A percentile compares a stretch with the other conserved stretches of the same genome.
These are phyloP conservation scores for Xiphias gladius DNA, from an alignment of 2,113 vertebrate species.

Conservation along the genomic window DNA sequence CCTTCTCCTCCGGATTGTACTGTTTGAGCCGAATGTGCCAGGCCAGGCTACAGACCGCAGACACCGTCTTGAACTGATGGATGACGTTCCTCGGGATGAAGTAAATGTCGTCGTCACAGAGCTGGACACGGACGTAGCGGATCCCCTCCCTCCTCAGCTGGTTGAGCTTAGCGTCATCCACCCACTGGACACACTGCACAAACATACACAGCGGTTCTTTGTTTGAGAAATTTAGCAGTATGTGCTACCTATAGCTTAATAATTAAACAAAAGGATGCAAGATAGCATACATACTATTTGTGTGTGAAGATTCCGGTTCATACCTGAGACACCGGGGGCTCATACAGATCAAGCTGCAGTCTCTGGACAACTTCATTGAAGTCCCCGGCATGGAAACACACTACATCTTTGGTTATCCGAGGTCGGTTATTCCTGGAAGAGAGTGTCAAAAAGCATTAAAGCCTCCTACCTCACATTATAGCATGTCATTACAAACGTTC, in stretches of 20 bases:
- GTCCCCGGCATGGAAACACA: constrained; percentile 98
- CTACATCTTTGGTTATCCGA: constrained; percentile 98
- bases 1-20: constrained; percentile 86
- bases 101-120: constrained; percentile 98
- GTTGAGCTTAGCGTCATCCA: constrained; percentile 98
- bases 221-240: background rate
- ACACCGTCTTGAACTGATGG: constrained; percentile 99
- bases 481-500: background rate
- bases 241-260: too few species aligned
- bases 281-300: background rate
- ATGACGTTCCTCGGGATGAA: constrained; percentile 99
- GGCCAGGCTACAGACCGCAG: constrained; percentile 97
- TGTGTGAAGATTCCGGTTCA: background rate
- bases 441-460: background rate
- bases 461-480: background rate
- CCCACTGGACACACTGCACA: constrained; percentile 96
- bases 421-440: constrained; percentile 89
- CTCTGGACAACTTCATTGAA: constrained; percentile 97
- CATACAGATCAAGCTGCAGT: constrained; percentile 96
- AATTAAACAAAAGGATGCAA: background rate
- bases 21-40: constrained; percentile 98
- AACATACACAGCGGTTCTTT: constrained; percentile 13
- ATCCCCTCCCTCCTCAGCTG: constrained; percentile 97
- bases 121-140: constrained; percentile 93
- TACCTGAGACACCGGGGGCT: constrained; percentile 98